Base-by-base conservation (phyloP, 1,140 invertebrate species). In the Triops cancriformis region DNA sequence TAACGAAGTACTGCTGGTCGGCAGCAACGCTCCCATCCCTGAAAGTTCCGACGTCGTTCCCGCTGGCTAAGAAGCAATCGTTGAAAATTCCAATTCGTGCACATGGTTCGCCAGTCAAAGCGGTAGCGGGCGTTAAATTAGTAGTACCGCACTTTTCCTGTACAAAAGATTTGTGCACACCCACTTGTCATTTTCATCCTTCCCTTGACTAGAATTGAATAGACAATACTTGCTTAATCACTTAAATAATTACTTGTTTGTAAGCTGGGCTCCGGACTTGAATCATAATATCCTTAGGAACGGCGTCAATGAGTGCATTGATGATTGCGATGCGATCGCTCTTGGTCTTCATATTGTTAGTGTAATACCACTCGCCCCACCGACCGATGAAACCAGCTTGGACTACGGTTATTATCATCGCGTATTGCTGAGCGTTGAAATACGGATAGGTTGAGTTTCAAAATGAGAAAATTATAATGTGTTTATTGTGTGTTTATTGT, bases 351-450 rank as follows among this genome's bases (percentile, higher is more conserved):
- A 76, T 76, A n/a, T 78, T 78, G 18, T 28, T n/a, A 6, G 77
- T 42, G 41, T 78, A 78, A 41, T 76, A 78, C 77, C 77, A 78
- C 27, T 78, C 77, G 1, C 77, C 77, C 77, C 73, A 78, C 31
- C 27, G 26, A 7, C 77, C 73, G 37, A 78, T 78, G 23, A 78
- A 43, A 12, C 77, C 77, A 28, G 42, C 18, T 72, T 78, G 77
- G 18, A 78, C 37, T 14, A 78, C 77, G 18, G 1, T 27, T 11
- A 78, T 76, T 10, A 72, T 28, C n/a, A 76, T 41, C 9, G 18
- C 73, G 41, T 78, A 41, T 18, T 74, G 10, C 77, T 78, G 26
- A 1, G 14, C 23, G 23, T 75, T 9, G 9, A 9, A 10, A 31
- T 28, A 75, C 23, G 27, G 37, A 75, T 11, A 1, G 26, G 23